Base-by-base conservation (phyloP, 2,888 invertebrate species). In the Polylopha cassiicola region DNA sequence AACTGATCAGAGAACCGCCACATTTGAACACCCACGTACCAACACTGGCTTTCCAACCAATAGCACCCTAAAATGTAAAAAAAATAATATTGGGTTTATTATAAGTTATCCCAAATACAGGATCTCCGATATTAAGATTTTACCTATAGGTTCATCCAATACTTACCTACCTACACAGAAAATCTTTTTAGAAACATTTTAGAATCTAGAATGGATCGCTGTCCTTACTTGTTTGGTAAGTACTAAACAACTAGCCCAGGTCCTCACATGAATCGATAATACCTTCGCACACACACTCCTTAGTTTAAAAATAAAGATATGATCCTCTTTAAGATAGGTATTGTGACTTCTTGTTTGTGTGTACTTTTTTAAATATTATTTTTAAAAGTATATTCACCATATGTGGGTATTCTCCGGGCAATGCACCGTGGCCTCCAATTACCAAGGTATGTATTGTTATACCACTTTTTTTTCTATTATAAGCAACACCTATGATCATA, bases 1-100 rank as follows among this genome's bases (percentile, higher is more conserved):
- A 77, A 27, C 88, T 87, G 23, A 91, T 84, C 3, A 91, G 63
- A 3, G 87, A 85, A 0, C 90, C 90, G 1, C 90, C 90, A 53
- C 91, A 91, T 37, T 54, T 51, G 37, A 61, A 59, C 9, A 47
- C 23, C 56, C 55, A 61, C 1, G 29, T 28, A 0, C 44, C 39
- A 8, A 36, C 37, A 0, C 22, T 14, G 3, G 42, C 27, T 8
- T 26, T 44, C 56, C 58, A 61, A 18, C 61, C 61, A 1, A 61
- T 9, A 1, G 58, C 58, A 3, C 50, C 58, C 61, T 58, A 28
- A 4, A 33, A 43, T 9, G 21, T 11, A 5, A 4, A 8, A 2
- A 2, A n/a, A 2, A 16, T 20, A 0, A 8, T 4, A 29, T 13
- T 9, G 16, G 16, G 15, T 3, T 3, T 8, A 16, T 6, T 1